Evolutionary conservation across 2,113 vertebrate genomes (phyloP).

Genomic region (Psilopsiagon aurifrons): DNA sequence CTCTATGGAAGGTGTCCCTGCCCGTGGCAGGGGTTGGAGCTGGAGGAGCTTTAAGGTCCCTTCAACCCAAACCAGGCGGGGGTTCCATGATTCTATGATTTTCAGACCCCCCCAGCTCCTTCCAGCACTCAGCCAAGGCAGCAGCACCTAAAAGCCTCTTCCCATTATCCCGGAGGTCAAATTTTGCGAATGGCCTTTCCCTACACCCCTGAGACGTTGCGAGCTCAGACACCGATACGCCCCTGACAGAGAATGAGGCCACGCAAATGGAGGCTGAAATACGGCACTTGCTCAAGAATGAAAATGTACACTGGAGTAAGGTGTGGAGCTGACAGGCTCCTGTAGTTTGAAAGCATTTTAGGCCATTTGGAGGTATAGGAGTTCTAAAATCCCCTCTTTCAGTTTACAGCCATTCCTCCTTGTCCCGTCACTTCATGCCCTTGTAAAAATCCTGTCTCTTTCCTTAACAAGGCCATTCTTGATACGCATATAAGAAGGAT

Average conservation of each 20-base stretch:
- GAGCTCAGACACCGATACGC: background rate
- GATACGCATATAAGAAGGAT: background rate
- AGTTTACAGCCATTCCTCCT: background rate
- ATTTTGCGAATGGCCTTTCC: background rate
- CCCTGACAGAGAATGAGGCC: background rate
- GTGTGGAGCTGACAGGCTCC: fast-evolving
- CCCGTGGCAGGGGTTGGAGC: no score
- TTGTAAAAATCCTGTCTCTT: background rate
- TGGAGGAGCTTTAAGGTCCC: no score
- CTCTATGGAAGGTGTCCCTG: no score
- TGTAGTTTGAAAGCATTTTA: background rate
- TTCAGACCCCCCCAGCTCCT: no score
- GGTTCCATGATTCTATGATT: no score
- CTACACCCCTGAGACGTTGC: background rate
- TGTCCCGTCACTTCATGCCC: background rate
- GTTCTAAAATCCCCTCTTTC: background rate
- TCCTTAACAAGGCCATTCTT: background rate
- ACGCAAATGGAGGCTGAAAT: background rate
- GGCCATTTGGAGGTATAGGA: background rate
- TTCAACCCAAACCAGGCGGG: no score
- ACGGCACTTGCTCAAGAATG: background rate
- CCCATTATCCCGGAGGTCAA: background rate
- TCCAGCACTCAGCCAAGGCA: background rate
- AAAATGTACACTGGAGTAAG: background rate
- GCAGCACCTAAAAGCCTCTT: background rate